Evolutionary conservation across 2,888 invertebrate species (phyloP).

Genomic region (Eilema sororculum): DNA sequence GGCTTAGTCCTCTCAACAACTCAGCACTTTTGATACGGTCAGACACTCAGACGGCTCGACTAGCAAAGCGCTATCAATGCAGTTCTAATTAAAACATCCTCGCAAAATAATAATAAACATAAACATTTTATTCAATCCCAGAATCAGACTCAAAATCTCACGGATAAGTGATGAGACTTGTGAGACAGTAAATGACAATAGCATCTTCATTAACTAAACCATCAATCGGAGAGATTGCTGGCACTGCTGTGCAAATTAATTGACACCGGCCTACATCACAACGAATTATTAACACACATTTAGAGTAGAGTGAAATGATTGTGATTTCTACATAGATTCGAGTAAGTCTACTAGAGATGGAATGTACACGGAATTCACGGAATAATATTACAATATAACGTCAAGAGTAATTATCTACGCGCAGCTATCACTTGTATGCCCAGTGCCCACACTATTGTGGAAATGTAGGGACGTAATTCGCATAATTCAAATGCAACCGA

Average conservation of each 20-base stretch:
- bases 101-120: too few relatives aligned
- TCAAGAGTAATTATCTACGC: not conserved
- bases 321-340: conserved; percentile 27
- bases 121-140: not conserved
- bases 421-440: not conserved
- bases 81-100: not conserved
- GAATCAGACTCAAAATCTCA: not conserved
- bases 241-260: conserved; percentile 16
- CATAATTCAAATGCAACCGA: not conserved
- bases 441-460: not conserved
- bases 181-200: conserved; percentile 9
- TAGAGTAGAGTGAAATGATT: conserved; percentile 17
- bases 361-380: not conserved
- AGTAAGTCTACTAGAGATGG: conserved; percentile 27
- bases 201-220: conserved; percentile 19
- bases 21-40: too few relatives aligned
- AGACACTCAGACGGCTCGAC: too few relatives aligned
- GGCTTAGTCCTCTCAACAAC: too few relatives aligned
- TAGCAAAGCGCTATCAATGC: too few relatives aligned
- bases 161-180: not conserved
- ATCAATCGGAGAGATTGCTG: conserved; percentile 31
- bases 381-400: not conserved
- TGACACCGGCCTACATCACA: conserved; percentile 23
- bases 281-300: conserved; percentile 40
- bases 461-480: not conserved